These are phyloP conservation scores for Menidia menidia DNA, from an alignment of 2,797 vertebrate genomes.

Conservation along the genomic window DNA sequence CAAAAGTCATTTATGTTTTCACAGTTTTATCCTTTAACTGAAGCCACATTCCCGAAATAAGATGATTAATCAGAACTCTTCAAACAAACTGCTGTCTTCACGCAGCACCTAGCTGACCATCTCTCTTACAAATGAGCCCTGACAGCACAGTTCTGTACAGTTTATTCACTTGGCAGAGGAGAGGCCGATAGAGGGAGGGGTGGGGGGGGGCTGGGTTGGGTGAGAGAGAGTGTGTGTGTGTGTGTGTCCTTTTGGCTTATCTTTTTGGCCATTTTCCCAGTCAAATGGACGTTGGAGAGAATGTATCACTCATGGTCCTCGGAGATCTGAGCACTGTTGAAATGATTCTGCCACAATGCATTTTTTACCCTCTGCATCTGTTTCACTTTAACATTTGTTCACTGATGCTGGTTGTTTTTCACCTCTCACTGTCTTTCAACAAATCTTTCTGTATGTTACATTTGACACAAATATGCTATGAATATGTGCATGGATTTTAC, in stretches of 20 bases:
- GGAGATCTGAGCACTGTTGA: constrained; percentile 60
- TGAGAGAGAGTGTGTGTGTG: constrained; percentile 19
- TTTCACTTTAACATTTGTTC: constrained; percentile 47
- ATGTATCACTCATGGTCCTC: constrained; percentile 45
- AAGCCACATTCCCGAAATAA: constrained; percentile 43
- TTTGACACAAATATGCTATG: constrained; percentile 5
- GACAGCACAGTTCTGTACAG: constrained; percentile 76
- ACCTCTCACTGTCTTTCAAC: constrained; percentile 10
- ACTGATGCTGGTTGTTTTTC: constrained; percentile 17
- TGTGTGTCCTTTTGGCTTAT: constrained; percentile 53
- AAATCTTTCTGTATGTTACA: constrained; percentile 9
- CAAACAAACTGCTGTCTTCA: constrained; percentile 73
- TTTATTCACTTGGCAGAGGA: constrained; percentile 65
- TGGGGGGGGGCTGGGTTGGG: background rate
- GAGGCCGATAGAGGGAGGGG: constrained; percentile 13
- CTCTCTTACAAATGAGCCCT: constrained; percentile 63
- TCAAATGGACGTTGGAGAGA: constrained; percentile 58
- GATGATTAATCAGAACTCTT: constrained; percentile 80
- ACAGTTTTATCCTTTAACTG: constrained; percentile 13
- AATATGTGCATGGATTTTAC: too few species aligned
- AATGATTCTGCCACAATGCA: constrained; percentile 69
- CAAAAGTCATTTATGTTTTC: too few species aligned
- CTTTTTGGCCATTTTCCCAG: constrained; percentile 71
- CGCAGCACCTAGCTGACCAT: constrained; percentile 50
- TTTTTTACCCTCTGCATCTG: constrained; percentile 63